Percentiles rank a stretch among this genome's conserved stretches.
Evolutionary conservation across 2,888 invertebrate genomes (phyloP).

Genomic region (Pristionchus japonicus): DNA sequence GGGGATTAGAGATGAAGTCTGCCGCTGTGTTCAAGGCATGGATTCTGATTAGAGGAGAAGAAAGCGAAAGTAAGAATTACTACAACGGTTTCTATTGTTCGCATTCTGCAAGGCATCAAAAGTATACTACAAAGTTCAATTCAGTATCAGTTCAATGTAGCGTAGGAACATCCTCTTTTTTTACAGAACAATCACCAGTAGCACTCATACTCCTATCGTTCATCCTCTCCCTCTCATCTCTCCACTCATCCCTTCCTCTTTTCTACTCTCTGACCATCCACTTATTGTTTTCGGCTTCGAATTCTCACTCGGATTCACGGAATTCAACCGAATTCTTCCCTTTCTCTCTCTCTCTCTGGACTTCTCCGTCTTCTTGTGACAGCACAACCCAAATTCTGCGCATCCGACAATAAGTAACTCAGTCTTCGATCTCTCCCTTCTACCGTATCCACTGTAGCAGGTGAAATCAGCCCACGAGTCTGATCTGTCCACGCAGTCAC

Average conservation of each 20-base stretch:
- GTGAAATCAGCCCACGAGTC: background rate
- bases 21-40: background rate
- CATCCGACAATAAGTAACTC: background rate
- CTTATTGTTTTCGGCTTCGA: background rate
- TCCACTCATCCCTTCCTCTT: background rate
- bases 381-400: background rate
- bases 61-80: background rate
- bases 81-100: background rate
- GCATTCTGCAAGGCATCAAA: no score
- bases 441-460: background rate
- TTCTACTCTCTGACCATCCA: background rate
- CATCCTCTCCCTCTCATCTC: background rate
- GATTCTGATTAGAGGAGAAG: background rate
- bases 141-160: no score
- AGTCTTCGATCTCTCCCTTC: background rate
- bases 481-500: background rate
- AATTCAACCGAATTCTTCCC: background rate
- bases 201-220: no score
- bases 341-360: background rate
- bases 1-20: background rate
- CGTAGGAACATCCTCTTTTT: no score
- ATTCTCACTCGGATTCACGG: background rate
- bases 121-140: no score
- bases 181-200: no score
- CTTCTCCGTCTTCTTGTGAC: background rate